Conservation (phyloP, 1,140 invertebrate genomes). For the Thaumatotibia leucotreta region DNA sequence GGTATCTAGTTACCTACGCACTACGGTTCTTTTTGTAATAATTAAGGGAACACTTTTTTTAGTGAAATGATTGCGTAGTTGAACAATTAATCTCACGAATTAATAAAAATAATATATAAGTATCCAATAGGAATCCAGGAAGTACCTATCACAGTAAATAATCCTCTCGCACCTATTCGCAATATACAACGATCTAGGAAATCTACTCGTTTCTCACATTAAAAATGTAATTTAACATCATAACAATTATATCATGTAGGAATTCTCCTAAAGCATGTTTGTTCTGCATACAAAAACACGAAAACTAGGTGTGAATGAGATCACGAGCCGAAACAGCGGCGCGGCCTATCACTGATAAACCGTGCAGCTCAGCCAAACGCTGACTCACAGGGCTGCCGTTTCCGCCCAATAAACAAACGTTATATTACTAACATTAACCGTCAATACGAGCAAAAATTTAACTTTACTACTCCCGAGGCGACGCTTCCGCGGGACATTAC, state of each 20-base stretch:
- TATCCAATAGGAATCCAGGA: too few species aligned
- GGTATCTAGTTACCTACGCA: too few species aligned
- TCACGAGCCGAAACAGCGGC: slow-evolving; percentile 28
- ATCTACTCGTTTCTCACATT: not conserved
- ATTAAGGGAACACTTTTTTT: too few species aligned
- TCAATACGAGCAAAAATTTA: slow-evolving; percentile 63
- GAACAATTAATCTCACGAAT: too few species aligned
- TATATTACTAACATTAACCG: slow-evolving; percentile 56
- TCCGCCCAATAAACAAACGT: slow-evolving; percentile 60
- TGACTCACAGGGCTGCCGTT: slow-evolving; percentile 39
- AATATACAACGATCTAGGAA: not conserved
- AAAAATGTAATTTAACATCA: not conserved
- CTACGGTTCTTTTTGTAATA: not conserved
- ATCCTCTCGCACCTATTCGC: not conserved
- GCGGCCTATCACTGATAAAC: slow-evolving; percentile 28
- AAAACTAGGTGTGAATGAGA: slow-evolving; percentile 17
- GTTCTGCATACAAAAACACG: not conserved
- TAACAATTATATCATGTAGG: not conserved
- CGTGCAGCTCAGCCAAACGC: slow-evolving; percentile 43
- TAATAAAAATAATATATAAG: too few species aligned
- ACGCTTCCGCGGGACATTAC: slow-evolving; percentile 55
- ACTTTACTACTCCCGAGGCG: slow-evolving; percentile 59
- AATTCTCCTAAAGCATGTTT: not conserved
- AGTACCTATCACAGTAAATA: too few species aligned
- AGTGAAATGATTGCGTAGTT: too few species aligned